Percentiles rank a stretch among this genome's conserved stretches.
Conservation (phyloP, 1,140 invertebrate genomes). For the Drosophila dunni region DNA sequence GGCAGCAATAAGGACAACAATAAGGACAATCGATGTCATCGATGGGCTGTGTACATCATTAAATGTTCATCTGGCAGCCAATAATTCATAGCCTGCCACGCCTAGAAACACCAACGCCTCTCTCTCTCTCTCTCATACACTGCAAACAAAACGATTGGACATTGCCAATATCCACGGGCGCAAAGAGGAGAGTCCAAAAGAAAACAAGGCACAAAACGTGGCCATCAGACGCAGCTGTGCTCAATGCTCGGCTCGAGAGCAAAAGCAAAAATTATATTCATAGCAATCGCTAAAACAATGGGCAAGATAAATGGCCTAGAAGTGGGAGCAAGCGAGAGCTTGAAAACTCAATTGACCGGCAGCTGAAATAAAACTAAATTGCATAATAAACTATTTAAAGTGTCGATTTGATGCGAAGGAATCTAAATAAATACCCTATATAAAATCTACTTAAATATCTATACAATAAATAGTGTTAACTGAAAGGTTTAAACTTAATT, state of each 20-base stretch:
- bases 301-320: constrained; percentile 1
- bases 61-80: constrained; percentile 78
- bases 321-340: neutral
- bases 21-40: constrained; percentile 55
- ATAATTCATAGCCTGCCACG: constrained; percentile 69
- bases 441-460: too few species aligned
- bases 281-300: constrained; percentile 48
- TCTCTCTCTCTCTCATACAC: neutral
- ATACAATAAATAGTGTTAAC: too few species aligned
- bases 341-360: constrained; percentile 4
- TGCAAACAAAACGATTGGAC: constrained; percentile 44
- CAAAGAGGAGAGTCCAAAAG: neutral
- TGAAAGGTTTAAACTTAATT: too few species aligned
- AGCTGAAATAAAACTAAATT: neutral
- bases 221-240: constrained; percentile 73
- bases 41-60: constrained; percentile 71
- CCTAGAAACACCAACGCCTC: constrained; percentile 16
- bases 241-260: constrained; percentile 6
- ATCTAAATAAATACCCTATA: neutral
- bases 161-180: constrained; percentile 11
- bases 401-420: neutral
- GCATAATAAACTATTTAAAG: constrained; percentile 14
- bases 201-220: constrained; percentile 28
- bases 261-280: constrained; percentile 55
- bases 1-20: constrained; percentile 47